Conservation (phyloP, 2,797 vertebrate genomes). For the Thalassophryne amazonica region DNA sequence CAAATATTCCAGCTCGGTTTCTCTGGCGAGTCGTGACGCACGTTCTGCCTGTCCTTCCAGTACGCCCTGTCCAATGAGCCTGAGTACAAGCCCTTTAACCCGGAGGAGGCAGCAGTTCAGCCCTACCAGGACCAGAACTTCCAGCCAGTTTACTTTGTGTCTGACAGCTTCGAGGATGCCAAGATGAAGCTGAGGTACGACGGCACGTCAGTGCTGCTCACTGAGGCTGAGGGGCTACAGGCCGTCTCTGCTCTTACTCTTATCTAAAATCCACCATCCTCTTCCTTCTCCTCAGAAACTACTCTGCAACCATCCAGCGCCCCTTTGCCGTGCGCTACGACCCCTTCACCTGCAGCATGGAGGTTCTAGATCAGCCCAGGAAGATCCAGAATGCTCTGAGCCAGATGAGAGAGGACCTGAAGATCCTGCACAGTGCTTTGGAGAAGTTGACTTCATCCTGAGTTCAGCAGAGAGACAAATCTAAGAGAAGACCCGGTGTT, state of each 20-base stretch:
- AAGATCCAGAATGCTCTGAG: constrained; percentile 76
- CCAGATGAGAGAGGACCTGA: constrained; percentile 78
- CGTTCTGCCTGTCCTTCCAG: constrained; percentile 60
- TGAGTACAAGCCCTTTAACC: constrained; percentile 79
- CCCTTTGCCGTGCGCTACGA: constrained; percentile 77
- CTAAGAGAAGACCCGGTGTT: not conserved
- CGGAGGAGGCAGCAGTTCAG: constrained; percentile 78
- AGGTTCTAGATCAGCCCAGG: constrained; percentile 74
- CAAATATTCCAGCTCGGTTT: too few relatives aligned
- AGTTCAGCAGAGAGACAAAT: constrained; percentile 1
- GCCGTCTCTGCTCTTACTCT: not conserved
- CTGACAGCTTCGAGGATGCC: constrained; percentile 86
- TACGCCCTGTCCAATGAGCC: constrained; percentile 83
- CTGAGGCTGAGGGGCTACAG: too few relatives aligned
- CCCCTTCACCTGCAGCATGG: constrained; percentile 78
- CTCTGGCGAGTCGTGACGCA: too few relatives aligned
- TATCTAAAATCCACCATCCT: not conserved
- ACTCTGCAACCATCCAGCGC: constrained; percentile 75
- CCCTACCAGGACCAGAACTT: constrained; percentile 84
- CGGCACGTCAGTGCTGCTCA: too few relatives aligned
- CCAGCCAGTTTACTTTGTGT: constrained; percentile 85
- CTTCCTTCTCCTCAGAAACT: constrained; percentile 68
- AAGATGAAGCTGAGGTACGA: constrained; percentile 81
- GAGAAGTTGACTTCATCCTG: constrained; percentile 72
- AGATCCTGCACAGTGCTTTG: constrained; percentile 74